Base-by-base conservation (phyloP, 2,113 vertebrate species). In the Etheostoma spectabile region DNA sequence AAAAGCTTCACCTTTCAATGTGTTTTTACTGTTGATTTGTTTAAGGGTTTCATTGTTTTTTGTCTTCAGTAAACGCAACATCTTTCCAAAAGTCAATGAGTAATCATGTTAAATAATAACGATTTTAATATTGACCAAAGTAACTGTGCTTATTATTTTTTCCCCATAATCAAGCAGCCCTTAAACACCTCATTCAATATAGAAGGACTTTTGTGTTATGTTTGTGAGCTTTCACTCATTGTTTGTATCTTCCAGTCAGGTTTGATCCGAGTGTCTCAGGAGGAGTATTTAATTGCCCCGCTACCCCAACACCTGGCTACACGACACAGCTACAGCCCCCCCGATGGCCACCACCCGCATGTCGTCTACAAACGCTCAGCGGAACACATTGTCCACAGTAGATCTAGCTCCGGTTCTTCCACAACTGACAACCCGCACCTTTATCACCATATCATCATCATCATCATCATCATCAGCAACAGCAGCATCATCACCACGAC, bases 271-370 rank as follows among this genome's bases (percentile, higher is more conserved):
- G 95, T 96, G 61, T 96, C 56, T 30, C 93, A 94, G 84, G 96
- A 95, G 8, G 98, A 99, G 88, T 98, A 97, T 93, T 95, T 99
- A 88, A 98, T 99, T 74, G 96, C 96, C 2, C 97, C 98, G 0
- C 92, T 99, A 82, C 97, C 98, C 55, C 95, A 95, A 87, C 96
- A 95, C 85, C 95, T 99, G 92, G 97, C 97, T 1, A 84, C 86
- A 86, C 85, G 92, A 83, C 97, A 98, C 93, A 97, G 97, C 94
- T 97, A 96, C 94, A 97, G 94, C 4, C 87, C 94, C 49, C 96
- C 97, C 0, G 77, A 87, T 8, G 97, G 97, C 45, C 97, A 98
- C 88, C 96, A 97, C 33, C 96, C 98, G 33, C 98, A 99, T 0
- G 96, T 99, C 3, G 90, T 99, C 56, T 99, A 99, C 93, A 97